Conservation (phyloP, 2,797 vertebrate species). For the Acanthopagrus latus region DNA sequence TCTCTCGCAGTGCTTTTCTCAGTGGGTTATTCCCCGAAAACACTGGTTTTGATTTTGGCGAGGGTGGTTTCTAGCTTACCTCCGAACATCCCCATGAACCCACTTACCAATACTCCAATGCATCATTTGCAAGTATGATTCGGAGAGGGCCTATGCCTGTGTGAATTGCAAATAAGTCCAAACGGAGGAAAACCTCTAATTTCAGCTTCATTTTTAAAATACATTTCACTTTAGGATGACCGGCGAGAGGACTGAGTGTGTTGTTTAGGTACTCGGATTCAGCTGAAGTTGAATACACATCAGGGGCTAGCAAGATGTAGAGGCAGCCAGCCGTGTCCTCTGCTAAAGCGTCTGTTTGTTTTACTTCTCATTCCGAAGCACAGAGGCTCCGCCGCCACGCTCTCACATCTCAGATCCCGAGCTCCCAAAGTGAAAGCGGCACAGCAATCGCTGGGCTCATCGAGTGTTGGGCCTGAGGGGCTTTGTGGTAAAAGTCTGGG, state of each 20-base stretch:
- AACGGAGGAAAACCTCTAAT: slow-evolving; percentile 45
- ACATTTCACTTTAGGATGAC: slow-evolving; percentile 7
- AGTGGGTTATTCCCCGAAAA: slow-evolving; percentile 26
- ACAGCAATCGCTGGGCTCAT: slow-evolving; percentile 73
- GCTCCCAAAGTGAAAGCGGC: slow-evolving; percentile 65
- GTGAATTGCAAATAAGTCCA: slow-evolving; percentile 60
- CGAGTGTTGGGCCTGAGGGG: slow-evolving; percentile 65
- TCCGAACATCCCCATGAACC: slow-evolving; percentile 59
- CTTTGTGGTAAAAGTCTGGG: slow-evolving; percentile 68
- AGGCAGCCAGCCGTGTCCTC: slow-evolving; percentile 38
- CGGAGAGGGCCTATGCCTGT: slow-evolving; percentile 17
- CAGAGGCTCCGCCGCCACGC: slow-evolving; percentile 18
- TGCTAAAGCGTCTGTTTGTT: slow-evolving; percentile 64
- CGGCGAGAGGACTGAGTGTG: not conserved
- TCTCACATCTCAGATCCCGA: slow-evolving; percentile 48
- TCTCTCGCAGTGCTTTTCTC: slow-evolving; percentile 22
- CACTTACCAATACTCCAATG: slow-evolving; percentile 58
- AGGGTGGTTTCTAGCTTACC: slow-evolving; percentile 35
- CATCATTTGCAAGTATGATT: slow-evolving; percentile 78
- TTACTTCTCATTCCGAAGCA: slow-evolving; percentile 52
- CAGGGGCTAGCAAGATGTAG: slow-evolving; percentile 26
- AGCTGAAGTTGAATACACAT: slow-evolving; percentile 53
- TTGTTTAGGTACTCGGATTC: slow-evolving; percentile 19
- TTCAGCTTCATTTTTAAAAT: slow-evolving; percentile 38
- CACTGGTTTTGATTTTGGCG: slow-evolving; percentile 49